Conservation (phyloP, 2,113 vertebrate genomes). For the Spilogale gracilis region DNA sequence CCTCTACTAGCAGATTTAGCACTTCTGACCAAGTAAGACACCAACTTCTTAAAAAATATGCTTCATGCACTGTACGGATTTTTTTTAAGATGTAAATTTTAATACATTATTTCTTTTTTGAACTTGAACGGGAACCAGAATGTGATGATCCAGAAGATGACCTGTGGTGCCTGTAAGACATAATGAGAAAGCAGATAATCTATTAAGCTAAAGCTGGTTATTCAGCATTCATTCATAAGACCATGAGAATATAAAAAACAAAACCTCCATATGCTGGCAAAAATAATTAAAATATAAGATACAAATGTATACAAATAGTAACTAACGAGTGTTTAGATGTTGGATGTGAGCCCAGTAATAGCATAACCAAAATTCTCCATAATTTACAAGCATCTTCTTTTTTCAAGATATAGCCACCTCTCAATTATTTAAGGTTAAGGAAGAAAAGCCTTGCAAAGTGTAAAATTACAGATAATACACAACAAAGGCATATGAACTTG, state of each 20-base stretch:
- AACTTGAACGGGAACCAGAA: constrained; percentile 97
- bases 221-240: constrained; percentile 65
- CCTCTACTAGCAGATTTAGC: constrained; percentile 89
- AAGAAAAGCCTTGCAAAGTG: constrained; percentile 69
- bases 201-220: constrained; percentile 73
- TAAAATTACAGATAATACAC: constrained; percentile 7
- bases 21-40: constrained; percentile 91
- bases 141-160: constrained; percentile 97
- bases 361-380: constrained; percentile 38
- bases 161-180: constrained; percentile 94
- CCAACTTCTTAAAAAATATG: constrained; percentile 88
- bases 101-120: constrained; percentile 96
- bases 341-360: constrained; percentile 51
- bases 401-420: constrained; percentile 81
- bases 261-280: constrained; percentile 71
- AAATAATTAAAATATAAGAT: constrained; percentile 55
- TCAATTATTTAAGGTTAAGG: constrained; percentile 79
- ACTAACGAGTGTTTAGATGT: constrained; percentile 5
- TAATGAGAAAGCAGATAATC: constrained; percentile 87
- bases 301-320: constrained; percentile 41
- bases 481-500: constrained; percentile 46
- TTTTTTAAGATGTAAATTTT: constrained; percentile 84
- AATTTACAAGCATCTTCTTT: constrained; percentile 24
- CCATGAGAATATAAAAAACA: constrained; percentile 74
- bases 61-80: constrained; percentile 89